Evolutionary conservation across 2,888 invertebrate species (phyloP), one percentile per base, ranked within the genome.

Genomic region (Campoplex capitator): DNA sequence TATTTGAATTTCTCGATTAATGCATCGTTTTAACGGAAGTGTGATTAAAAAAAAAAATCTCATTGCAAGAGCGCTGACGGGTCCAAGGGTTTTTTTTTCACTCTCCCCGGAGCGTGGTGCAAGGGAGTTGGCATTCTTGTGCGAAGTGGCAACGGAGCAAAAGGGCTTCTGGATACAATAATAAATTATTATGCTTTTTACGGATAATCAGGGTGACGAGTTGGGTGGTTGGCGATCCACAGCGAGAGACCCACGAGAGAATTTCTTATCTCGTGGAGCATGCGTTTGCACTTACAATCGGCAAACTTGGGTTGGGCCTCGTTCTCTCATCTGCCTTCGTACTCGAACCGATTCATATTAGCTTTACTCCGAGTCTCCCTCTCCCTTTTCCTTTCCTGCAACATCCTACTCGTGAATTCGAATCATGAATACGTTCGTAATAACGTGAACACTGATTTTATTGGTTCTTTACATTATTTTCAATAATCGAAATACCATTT

Each of bases 241-340:
- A 88, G 88, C 88, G 58, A 88, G 88, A 88, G 58, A 38, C 18
- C 7, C 51, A 35, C 75, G 51, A 51, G 77, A 73, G 51, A 89
- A 83, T 82, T 84, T 70, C 90, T 92, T 92, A 92, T 92, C 92
- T 85, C 84, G 84, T 74, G 84, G 84, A 91, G 92, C 92, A 92
- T 92, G 92, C 89, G 88, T 92, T 92, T 92, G 92, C 92, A 92
- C 92, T 92, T 92, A 91, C 83, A 87, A 87, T 88, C 88, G 83
- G 86, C 54, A 75, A 83, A 84, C 70, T 65, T 71, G 65, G 73
- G 45, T 65, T 32, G 85, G 76, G 76, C 75, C 75, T 58, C n/a
- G 28, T 38, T 67, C 76, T 77, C 81, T 77, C 81, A 81, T 65
- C 76, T 77, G 65, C 71, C 65, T 32, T 71, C 58, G 68, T 54